Percentiles rank a stretch among this genome's conserved stretches.
phyloP scores from a whole-genome alignment of 2,888 invertebrate species.

The Leuctra nigra region DNA sequence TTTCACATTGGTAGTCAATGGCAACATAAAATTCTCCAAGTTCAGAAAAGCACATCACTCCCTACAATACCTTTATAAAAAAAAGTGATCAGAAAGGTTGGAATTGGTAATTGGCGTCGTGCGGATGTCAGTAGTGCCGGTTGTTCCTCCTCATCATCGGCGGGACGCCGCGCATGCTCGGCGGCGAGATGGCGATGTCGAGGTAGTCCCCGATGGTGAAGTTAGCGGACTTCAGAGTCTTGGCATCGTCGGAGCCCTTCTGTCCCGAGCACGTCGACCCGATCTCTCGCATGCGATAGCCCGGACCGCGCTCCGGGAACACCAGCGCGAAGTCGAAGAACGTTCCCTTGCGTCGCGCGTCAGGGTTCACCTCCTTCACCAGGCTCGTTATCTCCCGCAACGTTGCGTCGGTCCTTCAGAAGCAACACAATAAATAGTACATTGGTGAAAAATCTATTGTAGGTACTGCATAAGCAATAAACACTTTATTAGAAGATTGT shows the following conservation, averaged over 20 bases:
- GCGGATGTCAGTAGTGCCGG: background rate
- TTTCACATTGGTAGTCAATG: too few species aligned
- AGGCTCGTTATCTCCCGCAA: slow-evolving; percentile 92
- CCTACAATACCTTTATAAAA: too few species aligned
- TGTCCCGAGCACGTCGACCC: slow-evolving; percentile 91
- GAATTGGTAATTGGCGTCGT: too few species aligned
- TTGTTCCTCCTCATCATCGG: slow-evolving; percentile 10
- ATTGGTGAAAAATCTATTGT: too few species aligned
- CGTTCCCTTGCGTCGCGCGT: slow-evolving; percentile 91
- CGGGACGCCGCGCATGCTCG: slow-evolving; percentile 63
- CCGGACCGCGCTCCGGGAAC: slow-evolving; percentile 66
- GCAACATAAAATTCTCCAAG: too few species aligned
- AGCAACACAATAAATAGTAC: too few species aligned
- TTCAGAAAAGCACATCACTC: too few species aligned
- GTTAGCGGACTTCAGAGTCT: slow-evolving; percentile 74
- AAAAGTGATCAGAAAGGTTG: too few species aligned
- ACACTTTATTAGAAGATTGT: too few species aligned
- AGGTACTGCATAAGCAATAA: too few species aligned
- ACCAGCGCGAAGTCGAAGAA: slow-evolving; percentile 95
- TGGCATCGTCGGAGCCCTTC: slow-evolving; percentile 89
- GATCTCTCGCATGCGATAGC: slow-evolving; percentile 88
- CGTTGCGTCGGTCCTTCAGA: slow-evolving; percentile 74
- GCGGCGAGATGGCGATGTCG: slow-evolving; percentile 91
- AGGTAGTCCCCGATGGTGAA: slow-evolving; percentile 96
- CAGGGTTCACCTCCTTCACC: slow-evolving; percentile 97